A percentile compares a stretch with the other conserved stretches of the same genome.
phyloP scores from a whole-genome alignment of 2,113 vertebrate species.

The Sylvia atricapilla region DNA sequence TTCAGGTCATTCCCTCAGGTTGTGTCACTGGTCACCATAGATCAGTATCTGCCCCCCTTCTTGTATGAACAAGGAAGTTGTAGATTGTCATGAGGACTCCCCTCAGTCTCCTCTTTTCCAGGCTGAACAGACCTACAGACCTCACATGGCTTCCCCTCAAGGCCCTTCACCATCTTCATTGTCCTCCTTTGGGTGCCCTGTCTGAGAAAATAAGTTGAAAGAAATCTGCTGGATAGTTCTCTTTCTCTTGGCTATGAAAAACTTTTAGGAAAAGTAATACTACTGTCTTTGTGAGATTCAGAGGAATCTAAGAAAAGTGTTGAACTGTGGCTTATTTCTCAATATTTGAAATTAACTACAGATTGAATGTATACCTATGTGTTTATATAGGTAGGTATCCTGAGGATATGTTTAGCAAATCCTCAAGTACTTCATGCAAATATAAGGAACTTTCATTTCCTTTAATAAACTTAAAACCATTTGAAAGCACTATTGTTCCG shows the following conservation, averaged over 20 bases:
- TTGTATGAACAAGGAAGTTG: background rate
- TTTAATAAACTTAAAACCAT: background rate
- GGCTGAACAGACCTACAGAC: background rate
- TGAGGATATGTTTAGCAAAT: background rate
- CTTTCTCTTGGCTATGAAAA: background rate
- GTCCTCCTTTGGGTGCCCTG: accelerated
- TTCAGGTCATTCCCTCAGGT: background rate
- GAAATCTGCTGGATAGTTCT: background rate
- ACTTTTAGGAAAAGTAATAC: background rate
- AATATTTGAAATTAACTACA: background rate
- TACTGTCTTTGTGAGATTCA: background rate
- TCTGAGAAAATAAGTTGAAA: background rate
- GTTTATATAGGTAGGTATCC: background rate
- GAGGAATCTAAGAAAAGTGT: background rate
- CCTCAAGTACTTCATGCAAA: background rate
- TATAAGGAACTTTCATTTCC: background rate
- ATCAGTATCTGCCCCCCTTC: accelerated
- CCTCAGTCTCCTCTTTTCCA: background rate
- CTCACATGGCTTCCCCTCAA: background rate
- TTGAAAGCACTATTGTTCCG: background rate
- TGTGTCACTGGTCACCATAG: no score
- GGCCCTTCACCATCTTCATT: background rate
- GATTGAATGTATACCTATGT: background rate
- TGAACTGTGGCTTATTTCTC: background rate
- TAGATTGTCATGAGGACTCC: background rate